phyloP scores from a whole-genome alignment of 1,140 invertebrate genomes.

The Drosophila lowei region DNA sequence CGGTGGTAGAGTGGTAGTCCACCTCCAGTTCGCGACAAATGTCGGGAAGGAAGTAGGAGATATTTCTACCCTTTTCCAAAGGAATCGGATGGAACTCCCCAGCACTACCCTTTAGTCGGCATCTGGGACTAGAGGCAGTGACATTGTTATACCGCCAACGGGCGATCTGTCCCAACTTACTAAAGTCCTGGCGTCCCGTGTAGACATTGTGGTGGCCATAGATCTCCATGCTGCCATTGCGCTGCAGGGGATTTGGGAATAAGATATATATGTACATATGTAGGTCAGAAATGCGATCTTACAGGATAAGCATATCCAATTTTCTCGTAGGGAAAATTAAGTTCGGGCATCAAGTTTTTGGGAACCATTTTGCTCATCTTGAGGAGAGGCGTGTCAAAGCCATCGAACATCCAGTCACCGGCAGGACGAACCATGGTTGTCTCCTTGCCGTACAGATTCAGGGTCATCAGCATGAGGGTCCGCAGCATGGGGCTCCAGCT shows the following conservation, averaged over 20 bases:
- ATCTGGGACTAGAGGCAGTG: constrained; percentile 85
- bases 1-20: constrained; percentile 84
- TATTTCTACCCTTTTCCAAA: constrained; percentile 84
- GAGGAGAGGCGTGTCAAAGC: constrained; percentile 88
- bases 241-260: constrained; percentile 83
- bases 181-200: constrained; percentile 86
- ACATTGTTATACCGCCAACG: constrained; percentile 87
- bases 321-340: constrained; percentile 86
- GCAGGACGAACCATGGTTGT: constrained; percentile 86
- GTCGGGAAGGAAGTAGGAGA: constrained; percentile 88
- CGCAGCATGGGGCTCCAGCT: constrained; percentile 84
- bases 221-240: constrained; percentile 88
- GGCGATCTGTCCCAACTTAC: constrained; percentile 86
- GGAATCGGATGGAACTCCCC: constrained; percentile 90
- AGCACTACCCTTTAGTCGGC: constrained; percentile 86
- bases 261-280: constrained; percentile 60
- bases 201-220: constrained; percentile 90
- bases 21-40: constrained; percentile 87
- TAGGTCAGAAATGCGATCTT: constrained; percentile 57
- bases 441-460: constrained; percentile 84
- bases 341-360: constrained; percentile 42
- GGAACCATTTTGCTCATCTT: constrained; percentile 86
- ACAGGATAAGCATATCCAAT: constrained; percentile 93
- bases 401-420: constrained; percentile 89
- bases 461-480: constrained; percentile 84